Conservation (phyloP, 2,888 invertebrate species). For the Apoda limacodes region DNA sequence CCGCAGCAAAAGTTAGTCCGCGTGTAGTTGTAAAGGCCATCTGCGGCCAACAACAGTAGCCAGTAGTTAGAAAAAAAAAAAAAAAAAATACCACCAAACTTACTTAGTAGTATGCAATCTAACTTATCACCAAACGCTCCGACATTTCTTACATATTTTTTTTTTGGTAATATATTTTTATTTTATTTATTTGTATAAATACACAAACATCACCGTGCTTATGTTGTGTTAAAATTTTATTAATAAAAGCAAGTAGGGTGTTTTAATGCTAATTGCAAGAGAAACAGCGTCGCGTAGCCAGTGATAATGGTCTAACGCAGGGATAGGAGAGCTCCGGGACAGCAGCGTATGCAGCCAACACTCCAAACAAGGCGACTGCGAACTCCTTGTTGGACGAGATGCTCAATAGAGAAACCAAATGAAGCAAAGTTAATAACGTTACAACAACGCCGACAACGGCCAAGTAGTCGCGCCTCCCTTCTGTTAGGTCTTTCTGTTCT, state of each 20-base stretch:
- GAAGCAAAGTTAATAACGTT: slow-evolving; percentile 73
- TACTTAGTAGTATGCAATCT: too few relatives aligned
- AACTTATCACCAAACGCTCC: too few relatives aligned
- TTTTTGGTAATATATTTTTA: too few relatives aligned
- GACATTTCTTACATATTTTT: too few relatives aligned
- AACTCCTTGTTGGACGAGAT: slow-evolving; percentile 86
- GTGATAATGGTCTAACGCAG: slow-evolving; percentile 67
- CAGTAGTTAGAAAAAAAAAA: too few relatives aligned
- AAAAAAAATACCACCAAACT: too few relatives aligned
- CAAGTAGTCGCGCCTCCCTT: slow-evolving; percentile 68
- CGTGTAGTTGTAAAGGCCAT: too few relatives aligned
- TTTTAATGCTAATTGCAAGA: slow-evolving; percentile 28
- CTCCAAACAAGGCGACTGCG: slow-evolving; percentile 81
- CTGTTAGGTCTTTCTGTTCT: slow-evolving; percentile 64
- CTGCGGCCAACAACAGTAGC: too few relatives aligned
- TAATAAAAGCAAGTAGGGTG: slow-evolving; percentile 26
- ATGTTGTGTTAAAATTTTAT: too few relatives aligned
- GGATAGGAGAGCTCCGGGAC: slow-evolving; percentile 62
- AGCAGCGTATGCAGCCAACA: slow-evolving; percentile 57
- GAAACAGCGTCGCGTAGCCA: slow-evolving; percentile 44
- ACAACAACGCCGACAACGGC: slow-evolving; percentile 60
- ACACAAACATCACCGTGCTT: not conserved
- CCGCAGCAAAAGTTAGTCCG: too few relatives aligned
- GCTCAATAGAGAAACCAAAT: slow-evolving; percentile 74
- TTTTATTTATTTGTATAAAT: slow-evolving; percentile 10